Percentiles rank a stretch among this genome's conserved stretches.
Evolutionary conservation across 2,888 invertebrate genomes (phyloP).

Genomic region (Seira sanloemensis): DNA sequence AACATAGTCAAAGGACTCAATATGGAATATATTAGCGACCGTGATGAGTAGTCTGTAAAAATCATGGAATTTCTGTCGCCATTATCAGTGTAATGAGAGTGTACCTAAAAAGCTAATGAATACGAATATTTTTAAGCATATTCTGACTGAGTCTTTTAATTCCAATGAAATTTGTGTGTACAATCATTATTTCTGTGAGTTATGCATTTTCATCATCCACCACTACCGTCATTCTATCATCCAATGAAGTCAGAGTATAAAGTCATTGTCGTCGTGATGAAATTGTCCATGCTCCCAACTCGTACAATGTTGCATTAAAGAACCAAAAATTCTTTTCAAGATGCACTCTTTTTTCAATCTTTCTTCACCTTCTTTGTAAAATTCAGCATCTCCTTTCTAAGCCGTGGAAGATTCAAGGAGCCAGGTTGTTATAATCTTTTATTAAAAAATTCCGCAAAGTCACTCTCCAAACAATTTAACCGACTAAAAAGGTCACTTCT

Average conservation of each 20-base stretch:
- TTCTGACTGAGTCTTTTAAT: no score
- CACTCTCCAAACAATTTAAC: constrained; percentile 72
- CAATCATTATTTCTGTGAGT: no score
- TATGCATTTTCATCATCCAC: constrained; percentile 15
- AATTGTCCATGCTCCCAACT: constrained; percentile 57
- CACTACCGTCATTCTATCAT: constrained; percentile 31
- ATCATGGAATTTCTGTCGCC: no score
- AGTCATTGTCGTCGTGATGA: constrained; percentile 48
- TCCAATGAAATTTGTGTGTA: no score
- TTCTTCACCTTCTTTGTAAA: constrained; percentile 1
- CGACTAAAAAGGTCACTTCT: constrained; percentile 70
- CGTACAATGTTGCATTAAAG: not conserved
- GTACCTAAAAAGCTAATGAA: no score
- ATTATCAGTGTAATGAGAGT: no score
- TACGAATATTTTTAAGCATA: no score
- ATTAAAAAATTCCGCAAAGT: constrained; percentile 72
- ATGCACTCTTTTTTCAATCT: constrained; percentile 13
- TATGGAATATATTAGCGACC: not conserved
- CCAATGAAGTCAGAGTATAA: not conserved
- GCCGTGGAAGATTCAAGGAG: constrained; percentile 68
- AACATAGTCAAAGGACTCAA: no score
- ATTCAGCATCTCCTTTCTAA: constrained; percentile 1
- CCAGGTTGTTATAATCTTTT: constrained; percentile 69
- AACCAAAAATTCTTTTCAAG: not conserved
- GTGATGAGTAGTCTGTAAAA: no score